Conservation (phyloP, 2,888 invertebrate species). For the Chalcis sispes region DNA sequence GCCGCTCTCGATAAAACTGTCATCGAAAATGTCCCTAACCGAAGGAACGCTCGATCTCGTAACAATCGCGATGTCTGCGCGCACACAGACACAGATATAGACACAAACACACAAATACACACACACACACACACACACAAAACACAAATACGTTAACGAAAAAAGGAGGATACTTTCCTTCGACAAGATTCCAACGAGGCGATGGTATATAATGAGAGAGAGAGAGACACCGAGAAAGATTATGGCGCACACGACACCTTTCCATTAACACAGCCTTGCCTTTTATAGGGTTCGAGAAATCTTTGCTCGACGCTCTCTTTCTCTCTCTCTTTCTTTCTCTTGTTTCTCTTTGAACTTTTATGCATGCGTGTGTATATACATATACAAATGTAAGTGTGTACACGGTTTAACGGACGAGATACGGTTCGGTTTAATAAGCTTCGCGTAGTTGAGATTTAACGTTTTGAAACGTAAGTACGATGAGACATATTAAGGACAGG, state of each 20-base stretch:
- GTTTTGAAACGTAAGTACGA: background rate
- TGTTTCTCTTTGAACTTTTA: too few relatives aligned
- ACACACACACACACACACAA: too few relatives aligned
- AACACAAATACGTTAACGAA: too few relatives aligned
- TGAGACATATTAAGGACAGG: too few relatives aligned
- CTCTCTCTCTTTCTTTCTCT: background rate
- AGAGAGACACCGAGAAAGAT: background rate
- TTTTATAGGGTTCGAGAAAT: slow-evolving; percentile 33
- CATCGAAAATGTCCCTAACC: too few relatives aligned
- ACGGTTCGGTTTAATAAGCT: slow-evolving; percentile 43
- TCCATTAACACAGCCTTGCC: slow-evolving; percentile 33
- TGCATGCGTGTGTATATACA: too few relatives aligned
- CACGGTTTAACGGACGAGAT: slow-evolving; percentile 7
- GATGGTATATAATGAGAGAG: background rate
- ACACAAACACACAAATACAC: too few relatives aligned
- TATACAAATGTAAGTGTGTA: slow-evolving; percentile 34
- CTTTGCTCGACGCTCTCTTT: background rate
- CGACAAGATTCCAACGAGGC: slow-evolving; percentile 19
- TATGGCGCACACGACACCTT: slow-evolving; percentile 40
- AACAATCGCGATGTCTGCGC: too few relatives aligned
- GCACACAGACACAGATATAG: too few relatives aligned
- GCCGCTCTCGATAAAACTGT: too few relatives aligned
- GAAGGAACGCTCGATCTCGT: too few relatives aligned
- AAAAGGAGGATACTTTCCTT: slow-evolving; percentile 20
- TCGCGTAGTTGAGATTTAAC: background rate